Evolutionary conservation across 2,797 vertebrate genomes (phyloP).

Genomic region (Rhinophrynus dorsalis): DNA sequence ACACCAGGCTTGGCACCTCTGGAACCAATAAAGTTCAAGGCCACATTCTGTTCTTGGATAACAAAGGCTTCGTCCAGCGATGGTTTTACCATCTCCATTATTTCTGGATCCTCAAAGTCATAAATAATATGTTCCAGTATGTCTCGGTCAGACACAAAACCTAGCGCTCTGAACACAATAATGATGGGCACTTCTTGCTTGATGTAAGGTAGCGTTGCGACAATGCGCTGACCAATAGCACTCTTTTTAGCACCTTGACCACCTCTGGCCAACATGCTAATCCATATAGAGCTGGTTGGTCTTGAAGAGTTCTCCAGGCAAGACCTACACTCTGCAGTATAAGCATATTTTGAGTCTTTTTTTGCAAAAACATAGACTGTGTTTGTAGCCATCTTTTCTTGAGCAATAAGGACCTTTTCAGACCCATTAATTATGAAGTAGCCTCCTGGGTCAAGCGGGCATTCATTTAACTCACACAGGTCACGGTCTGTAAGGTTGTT

Average conservation of each 20-base stretch:
- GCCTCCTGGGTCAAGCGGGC: slow-evolving; percentile 93
- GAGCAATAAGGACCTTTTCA: slow-evolving; percentile 98
- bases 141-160: slow-evolving; percentile 96
- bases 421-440: slow-evolving; percentile 99
- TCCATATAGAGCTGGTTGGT: slow-evolving; percentile 97
- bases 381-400: slow-evolving; percentile 99
- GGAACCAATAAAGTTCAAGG: slow-evolving; percentile 96
- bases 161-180: slow-evolving; percentile 92
- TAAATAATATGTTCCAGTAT: slow-evolving; percentile 98
- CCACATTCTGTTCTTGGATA: slow-evolving; percentile 97
- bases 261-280: slow-evolving; percentile 98
- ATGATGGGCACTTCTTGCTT: slow-evolving; percentile 98
- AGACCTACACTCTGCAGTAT: slow-evolving; percentile 94
- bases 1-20: slow-evolving; percentile 96
- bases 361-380: slow-evolving; percentile 98
- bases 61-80: slow-evolving; percentile 97
- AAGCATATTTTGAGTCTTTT: slow-evolving; percentile 98
- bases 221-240: slow-evolving; percentile 95
- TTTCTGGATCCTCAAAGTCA: slow-evolving; percentile 97
- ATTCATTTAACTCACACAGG: slow-evolving; percentile 95
- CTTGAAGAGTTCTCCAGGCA: slow-evolving; percentile 97
- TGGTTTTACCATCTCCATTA: slow-evolving; percentile 99
- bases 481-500: slow-evolving; percentile 94
- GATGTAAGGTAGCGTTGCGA: slow-evolving; percentile 94
- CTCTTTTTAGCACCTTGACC: slow-evolving; percentile 98